These are phyloP conservation scores for Drosophila hamatofila DNA, from an alignment of 2,888 invertebrate species.

Conservation along the genomic window DNA sequence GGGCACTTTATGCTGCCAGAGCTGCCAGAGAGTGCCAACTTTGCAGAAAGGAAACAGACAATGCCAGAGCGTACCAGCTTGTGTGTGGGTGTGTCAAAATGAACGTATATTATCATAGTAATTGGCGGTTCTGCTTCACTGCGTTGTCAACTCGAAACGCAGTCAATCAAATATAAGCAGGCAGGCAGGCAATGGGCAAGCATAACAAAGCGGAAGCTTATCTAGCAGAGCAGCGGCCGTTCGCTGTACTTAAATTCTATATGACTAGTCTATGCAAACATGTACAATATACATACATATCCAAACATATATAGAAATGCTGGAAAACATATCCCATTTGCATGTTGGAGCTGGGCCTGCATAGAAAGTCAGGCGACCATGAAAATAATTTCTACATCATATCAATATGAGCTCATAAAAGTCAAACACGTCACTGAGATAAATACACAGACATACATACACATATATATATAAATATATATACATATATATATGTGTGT, in stretches of 20 bases:
- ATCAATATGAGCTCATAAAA: conserved; percentile 71
- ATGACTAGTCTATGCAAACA: not conserved
- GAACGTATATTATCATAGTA: conserved; percentile 59
- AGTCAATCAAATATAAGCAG: conserved; percentile 79
- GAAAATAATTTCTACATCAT: conserved; percentile 73
- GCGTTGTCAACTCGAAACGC: conserved; percentile 51
- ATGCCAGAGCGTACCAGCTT: conserved; percentile 35
- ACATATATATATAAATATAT: not conserved
- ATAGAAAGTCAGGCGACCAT: conserved; percentile 71
- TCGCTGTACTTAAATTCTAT: conserved; percentile 41
- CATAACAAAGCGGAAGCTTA: conserved; percentile 77
- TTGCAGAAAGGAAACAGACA: conserved; percentile 56
- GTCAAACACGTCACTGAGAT: conserved; percentile 68
- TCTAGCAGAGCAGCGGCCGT: conserved; percentile 40
- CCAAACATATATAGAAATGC: not conserved
- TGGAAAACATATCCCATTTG: conserved; percentile 44
- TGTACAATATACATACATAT: too few relatives aligned
- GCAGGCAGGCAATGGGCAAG: conserved; percentile 49
- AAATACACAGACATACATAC: not conserved
- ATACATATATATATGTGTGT: conserved; percentile 5
- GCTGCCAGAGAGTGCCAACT: conserved; percentile 50
- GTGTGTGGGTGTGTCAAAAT: conserved; percentile 37
- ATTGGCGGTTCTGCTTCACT: conserved; percentile 57
- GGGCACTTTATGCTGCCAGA: conserved; percentile 32
- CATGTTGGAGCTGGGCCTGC: conserved; percentile 43